Evolutionary conservation across 92 coral and sea anemone species (phyloP), one percentile per base, ranked within the genome.

Genomic region (Epizoanthus rinbou): DNA sequence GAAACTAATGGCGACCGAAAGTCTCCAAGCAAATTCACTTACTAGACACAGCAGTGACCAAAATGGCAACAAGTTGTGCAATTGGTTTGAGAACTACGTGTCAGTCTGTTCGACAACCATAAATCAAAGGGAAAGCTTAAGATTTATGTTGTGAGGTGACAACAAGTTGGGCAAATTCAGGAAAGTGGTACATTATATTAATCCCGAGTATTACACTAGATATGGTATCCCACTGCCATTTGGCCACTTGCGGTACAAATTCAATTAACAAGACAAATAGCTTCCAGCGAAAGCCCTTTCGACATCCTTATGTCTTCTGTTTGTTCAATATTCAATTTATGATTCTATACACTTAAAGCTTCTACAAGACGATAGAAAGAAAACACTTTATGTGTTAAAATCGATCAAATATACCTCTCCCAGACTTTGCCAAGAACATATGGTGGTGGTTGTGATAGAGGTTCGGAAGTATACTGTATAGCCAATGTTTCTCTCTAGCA

Each of bases 1-100:
- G 91, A 88, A 88, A 47, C 88, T 62, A 73, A 65, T 72, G 91
- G 91, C 91, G 91, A 85, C 91, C 85, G 9, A 3, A 22, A 71
- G 91, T 79, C 91, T 88, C 85, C 85, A 73, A 54, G 28, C 69
- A 66, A 80, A 80, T 79, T 85, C 83, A 47, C 85, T 62, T 43
- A 14, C 64, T 62, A 43, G 7, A 54, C 17, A 78, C 50, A 78
- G 64, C 52, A 22, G 71, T 31, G 23, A 21, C 73, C 21, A 67
- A 65, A 67, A 67, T 25, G 72, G 72, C 28, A 19, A 16, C 21
- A 11, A 33, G 47, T 17, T 33, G 23, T 28, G 43, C 16, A 14
- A 65, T 33, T 28, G 73, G 19, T 64, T 35, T 25, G 39, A 13
- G 9, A 14, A 17, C 35, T 18, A 6, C 18, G 24, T 52, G 80